Evolutionary conservation across 2,888 invertebrate species (phyloP).

Genomic region (Drosophila nigricruria): DNA sequence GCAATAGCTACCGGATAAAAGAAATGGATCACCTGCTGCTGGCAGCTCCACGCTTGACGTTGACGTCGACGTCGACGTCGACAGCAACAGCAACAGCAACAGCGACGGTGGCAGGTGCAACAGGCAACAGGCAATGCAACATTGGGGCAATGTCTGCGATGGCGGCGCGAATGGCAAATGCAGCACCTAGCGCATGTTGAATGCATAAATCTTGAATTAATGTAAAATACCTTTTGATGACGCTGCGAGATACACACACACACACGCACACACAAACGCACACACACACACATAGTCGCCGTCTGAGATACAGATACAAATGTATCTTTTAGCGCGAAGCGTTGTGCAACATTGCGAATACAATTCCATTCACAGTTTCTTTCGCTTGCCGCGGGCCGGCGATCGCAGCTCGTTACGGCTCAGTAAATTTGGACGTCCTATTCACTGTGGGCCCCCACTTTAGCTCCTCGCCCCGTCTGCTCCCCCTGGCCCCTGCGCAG

Average conservation of each 20-base stretch:
- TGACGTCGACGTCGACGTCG: slow-evolving; percentile 9
- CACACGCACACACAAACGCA: slow-evolving; percentile 15
- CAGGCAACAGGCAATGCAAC: slow-evolving; percentile 49
- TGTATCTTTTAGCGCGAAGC: slow-evolving; percentile 49
- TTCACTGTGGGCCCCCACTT: slow-evolving; percentile 18
- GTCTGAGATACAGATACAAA: slow-evolving; percentile 25
- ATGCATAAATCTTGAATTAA: slow-evolving; percentile 83
- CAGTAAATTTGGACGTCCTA: slow-evolving; percentile 71
- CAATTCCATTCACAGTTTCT: slow-evolving; percentile 80
- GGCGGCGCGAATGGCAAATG: slow-evolving; percentile 71
- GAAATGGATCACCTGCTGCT: slow-evolving; percentile 81
- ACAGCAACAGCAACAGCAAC: neutral
- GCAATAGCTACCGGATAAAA: slow-evolving; percentile 71
- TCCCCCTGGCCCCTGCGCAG: neutral
- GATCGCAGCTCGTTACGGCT: slow-evolving; percentile 75
- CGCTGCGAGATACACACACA: slow-evolving; percentile 66
- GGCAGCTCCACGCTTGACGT: slow-evolving; percentile 54
- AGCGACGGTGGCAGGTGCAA: slow-evolving; percentile 65
- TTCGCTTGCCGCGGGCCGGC: slow-evolving; percentile 47
- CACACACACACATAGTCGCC: neutral
- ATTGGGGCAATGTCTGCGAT: slow-evolving; percentile 36
- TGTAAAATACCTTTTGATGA: slow-evolving; percentile 82
- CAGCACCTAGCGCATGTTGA: slow-evolving; percentile 75
- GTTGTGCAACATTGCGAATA: slow-evolving; percentile 70
- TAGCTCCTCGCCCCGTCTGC: neutral